These are phyloP conservation scores for Lasioglossum marginatum DNA, from an alignment of 2,888 invertebrate genomes.

Conservation along the genomic window DNA sequence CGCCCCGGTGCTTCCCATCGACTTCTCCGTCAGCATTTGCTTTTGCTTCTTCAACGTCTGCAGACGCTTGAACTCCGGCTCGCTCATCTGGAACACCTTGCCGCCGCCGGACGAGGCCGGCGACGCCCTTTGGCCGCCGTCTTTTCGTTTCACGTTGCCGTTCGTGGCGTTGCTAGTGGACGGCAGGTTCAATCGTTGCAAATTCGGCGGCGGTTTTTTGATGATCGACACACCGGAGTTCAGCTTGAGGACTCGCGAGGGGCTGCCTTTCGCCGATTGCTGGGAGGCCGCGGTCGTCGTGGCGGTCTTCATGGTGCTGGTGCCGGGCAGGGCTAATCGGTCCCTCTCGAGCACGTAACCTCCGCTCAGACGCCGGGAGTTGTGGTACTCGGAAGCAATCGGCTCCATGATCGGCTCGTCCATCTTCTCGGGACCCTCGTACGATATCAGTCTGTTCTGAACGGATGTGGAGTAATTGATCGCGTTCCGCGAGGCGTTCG, in stretches of 20 bases:
- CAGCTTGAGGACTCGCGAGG: constrained; percentile 76
- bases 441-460: constrained; percentile 91
- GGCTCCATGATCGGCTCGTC: constrained; percentile 82
- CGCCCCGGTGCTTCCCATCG: constrained; percentile 41
- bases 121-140: constrained; percentile 88
- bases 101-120: constrained; percentile 88
- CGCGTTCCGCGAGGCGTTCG: constrained; percentile 90
- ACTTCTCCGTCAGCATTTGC: constrained; percentile 78
- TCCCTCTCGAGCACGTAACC: constrained; percentile 80
- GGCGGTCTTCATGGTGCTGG: constrained; percentile 56
- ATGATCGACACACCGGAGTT: constrained; percentile 82
- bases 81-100: constrained; percentile 91
- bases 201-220: constrained; percentile 82
- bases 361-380: constrained; percentile 80
- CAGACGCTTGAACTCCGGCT: constrained; percentile 91
- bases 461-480: constrained; percentile 92
- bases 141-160: constrained; percentile 75
- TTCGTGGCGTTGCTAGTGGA: constrained; percentile 70
- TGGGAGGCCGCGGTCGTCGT: constrained; percentile 39
- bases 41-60: constrained; percentile 85
- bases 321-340: constrained; percentile 66
- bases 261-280: constrained; percentile 60
- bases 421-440: constrained; percentile 86
- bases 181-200: constrained; percentile 78
- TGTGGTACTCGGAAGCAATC: constrained; percentile 76